Base-by-base conservation (phyloP, 2,113 vertebrate genomes). In the Bubo blakistoni region DNA sequence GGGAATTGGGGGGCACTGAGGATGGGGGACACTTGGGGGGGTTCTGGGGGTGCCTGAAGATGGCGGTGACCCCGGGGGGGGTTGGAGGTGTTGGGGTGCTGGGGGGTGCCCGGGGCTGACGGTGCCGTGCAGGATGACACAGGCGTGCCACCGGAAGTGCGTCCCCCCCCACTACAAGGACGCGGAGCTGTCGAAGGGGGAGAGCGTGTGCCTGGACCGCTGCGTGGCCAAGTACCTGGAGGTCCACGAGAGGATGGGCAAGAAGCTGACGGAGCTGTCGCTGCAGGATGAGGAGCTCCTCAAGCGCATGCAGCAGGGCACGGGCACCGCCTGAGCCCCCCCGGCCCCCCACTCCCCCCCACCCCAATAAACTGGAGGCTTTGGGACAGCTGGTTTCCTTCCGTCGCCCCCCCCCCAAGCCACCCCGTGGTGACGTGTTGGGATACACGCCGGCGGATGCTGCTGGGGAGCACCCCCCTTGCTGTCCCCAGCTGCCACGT, bases 151-250 rank as follows among this genome's bases (percentile, higher is more conserved):
- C 97, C 98, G 98, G 94, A 99, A 99, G 97, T 99, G 99, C 2
- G 99, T 99, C 9, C 99, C 99, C 2, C 99, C 99, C 21, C 98
- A 99, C 97, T 99, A 99, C 97, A 99, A 99, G 92, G 99, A 99
- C 74, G 98, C 99, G 1, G 99, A 99, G 94, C 98, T 99, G 87
- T 99, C 99, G 1, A 99, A 99, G 96, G 99, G 99, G 3, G 99
- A 99, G 91, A 98, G 98, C 0, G 99, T 99, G 61, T 99, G 99
- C 92, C 97, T 99, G 96, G 99, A 99, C 95, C 99, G 99, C 69
- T 99, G 99, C 19, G 99, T 99, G 77, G 98, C 99, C 92, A 99
- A 99, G 96, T 99, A 99, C 97, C 98, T 99, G 96, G 99, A 99
- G 96, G 98, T 99, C 69, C 99, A 99, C 3, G 99, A 99, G 97